These are phyloP conservation scores for Manis crassicaudata DNA, from an alignment of 2,797 vertebrate species.

Conservation along the genomic window DNA sequence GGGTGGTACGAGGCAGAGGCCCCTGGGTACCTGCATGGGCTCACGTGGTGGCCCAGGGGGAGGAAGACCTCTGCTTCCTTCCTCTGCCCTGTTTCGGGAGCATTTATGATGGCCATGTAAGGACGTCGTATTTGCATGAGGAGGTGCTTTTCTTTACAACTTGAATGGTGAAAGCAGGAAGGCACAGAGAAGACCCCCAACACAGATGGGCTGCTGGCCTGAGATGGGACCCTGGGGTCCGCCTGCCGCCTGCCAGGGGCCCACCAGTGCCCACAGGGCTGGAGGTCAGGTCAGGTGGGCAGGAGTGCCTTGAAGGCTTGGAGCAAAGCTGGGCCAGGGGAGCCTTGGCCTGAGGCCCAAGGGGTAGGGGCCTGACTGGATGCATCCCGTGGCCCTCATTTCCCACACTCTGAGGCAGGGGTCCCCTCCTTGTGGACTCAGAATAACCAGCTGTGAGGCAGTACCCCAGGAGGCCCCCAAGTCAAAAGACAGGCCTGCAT, in stretches of 20 bases:
- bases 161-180: not conserved
- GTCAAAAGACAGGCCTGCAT: not conserved
- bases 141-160: not conserved
- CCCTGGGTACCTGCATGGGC: too few relatives aligned
- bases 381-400: too few relatives aligned
- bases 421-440: not conserved
- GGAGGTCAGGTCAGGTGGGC: not conserved
- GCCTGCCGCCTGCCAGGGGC: not conserved
- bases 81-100: not conserved
- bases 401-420: not conserved
- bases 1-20: not conserved
- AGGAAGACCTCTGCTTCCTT: not conserved
- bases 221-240: not conserved
- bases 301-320: not conserved
- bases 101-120: accelerated
- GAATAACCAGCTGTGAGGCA: not conserved
- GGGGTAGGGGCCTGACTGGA: not conserved
- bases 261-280: not conserved
- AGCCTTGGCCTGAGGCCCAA: not conserved
- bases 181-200: not conserved
- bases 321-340: not conserved
- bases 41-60: accelerated
- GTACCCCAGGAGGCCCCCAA: not conserved
- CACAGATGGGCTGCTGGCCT: not conserved
- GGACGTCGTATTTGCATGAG: accelerated